A percentile compares a stretch with the other conserved stretches of the same genome.
phyloP scores from a whole-genome alignment of 1,140 invertebrate species.

The Dryas iulia region DNA sequence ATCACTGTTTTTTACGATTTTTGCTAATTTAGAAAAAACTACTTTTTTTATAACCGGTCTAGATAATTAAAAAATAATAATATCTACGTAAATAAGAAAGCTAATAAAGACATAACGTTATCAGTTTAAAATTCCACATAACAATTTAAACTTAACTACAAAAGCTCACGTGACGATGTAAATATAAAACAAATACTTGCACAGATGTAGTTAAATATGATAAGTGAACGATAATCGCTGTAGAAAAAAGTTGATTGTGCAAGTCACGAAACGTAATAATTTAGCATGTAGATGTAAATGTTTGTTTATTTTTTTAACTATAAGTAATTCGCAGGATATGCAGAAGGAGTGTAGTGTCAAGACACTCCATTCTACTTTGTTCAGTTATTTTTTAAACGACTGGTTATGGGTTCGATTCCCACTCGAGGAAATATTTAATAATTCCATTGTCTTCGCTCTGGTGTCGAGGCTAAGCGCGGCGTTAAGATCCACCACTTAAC shows the following conservation, averaged over 20 bases:
- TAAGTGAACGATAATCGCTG: not conserved
- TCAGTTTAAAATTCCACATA: not conserved
- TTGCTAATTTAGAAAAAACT: no score
- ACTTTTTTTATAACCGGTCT: no score
- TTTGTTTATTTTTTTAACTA: constrained; percentile 32
- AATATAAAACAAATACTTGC: not conserved
- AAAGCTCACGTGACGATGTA: not conserved
- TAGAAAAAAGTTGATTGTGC: constrained; percentile 15
- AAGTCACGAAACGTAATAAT: constrained; percentile 30
- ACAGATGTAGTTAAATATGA: constrained; percentile 5
- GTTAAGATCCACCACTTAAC: no score
- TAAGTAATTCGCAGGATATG: not conserved
- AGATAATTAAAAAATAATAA: no score
- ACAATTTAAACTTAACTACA: not conserved
- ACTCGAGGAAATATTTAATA: not conserved
- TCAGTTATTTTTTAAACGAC: no score
- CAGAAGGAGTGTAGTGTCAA: no score
- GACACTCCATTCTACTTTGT: no score
- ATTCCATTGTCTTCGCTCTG: not conserved
- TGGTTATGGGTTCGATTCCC: not conserved
- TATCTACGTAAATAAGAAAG: not conserved
- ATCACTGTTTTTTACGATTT: no score
- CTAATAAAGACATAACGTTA: not conserved
- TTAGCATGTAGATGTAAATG: constrained; percentile 40
- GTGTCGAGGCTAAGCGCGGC: not conserved